Conservation (phyloP, 2,113 vertebrate genomes). For the Asarcornis scutulata region DNA sequence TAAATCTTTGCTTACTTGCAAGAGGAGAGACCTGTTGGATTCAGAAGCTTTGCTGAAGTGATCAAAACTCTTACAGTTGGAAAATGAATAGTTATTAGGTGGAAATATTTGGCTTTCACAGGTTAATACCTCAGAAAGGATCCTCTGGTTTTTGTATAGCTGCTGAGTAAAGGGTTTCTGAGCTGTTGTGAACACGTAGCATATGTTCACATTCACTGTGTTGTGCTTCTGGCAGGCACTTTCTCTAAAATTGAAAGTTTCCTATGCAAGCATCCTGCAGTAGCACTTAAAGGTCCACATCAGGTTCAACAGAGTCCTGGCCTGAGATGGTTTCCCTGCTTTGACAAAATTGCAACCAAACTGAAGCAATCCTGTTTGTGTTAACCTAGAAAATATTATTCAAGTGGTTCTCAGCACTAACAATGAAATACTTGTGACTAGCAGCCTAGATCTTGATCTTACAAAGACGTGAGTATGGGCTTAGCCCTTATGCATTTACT, state of each 20-base stretch:
- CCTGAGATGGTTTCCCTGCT: not conserved
- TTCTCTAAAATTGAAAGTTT: not conserved
- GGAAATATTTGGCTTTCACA: not conserved
- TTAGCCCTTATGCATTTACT: not conserved
- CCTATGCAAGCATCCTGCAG: not conserved
- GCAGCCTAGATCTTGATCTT: not conserved
- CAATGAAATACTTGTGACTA: not conserved
- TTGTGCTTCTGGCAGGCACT: not conserved
- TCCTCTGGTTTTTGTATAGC: not conserved
- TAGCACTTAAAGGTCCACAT: not conserved
- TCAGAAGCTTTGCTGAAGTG: not conserved
- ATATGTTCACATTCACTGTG: not conserved
- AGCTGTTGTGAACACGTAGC: not conserved
- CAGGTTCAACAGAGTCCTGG: accelerated
- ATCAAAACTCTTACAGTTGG: not conserved
- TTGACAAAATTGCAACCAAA: not conserved
- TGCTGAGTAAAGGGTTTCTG: not conserved
- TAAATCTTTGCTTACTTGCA: not conserved
- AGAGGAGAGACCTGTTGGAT: not conserved
- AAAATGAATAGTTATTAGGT: not conserved
- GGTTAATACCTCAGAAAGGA: not conserved
- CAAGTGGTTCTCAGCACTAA: not conserved
- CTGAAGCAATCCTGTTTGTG: not conserved
- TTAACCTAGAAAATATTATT: not conserved
- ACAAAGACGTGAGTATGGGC: not conserved